Evolutionary conservation across 2,888 invertebrate genomes (phyloP).

Genomic region (Cyclophora punctaria): DNA sequence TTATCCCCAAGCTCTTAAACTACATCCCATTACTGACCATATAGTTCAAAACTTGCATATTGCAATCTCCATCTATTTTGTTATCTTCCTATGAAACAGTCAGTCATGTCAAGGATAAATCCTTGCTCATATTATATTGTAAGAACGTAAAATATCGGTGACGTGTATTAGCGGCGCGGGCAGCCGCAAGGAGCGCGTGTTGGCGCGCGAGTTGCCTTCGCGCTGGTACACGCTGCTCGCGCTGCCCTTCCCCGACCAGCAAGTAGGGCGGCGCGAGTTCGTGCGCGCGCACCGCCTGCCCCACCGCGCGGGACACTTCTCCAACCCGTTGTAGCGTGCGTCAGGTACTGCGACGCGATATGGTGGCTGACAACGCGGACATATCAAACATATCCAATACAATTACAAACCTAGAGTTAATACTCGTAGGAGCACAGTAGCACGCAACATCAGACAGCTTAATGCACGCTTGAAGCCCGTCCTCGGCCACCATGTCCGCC

Average conservation of each 20-base stretch:
- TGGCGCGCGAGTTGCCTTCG: conserved; percentile 80
- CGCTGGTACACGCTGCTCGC: conserved; percentile 93
- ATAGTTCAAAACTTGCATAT: too few relatives aligned
- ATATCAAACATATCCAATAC: too few relatives aligned
- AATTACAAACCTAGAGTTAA: too few relatives aligned
- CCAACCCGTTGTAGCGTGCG: conserved; percentile 83
- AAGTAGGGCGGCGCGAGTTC: conserved; percentile 89
- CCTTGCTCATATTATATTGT: conserved; percentile 11
- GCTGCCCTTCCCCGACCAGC: conserved; percentile 94
- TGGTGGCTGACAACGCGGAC: conserved; percentile 44
- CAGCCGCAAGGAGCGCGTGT: conserved; percentile 46
- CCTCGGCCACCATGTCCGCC: conserved; percentile 21
- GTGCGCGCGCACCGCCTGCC: conserved; percentile 81
- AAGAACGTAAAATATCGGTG: not conserved
- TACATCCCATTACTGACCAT: too few relatives aligned
- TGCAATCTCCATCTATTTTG: too few relatives aligned
- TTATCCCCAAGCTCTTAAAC: too few relatives aligned
- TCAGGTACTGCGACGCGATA: conserved; percentile 59
- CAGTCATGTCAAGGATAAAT: too few relatives aligned
- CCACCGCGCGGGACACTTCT: conserved; percentile 90
- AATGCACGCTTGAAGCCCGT: conserved; percentile 10
- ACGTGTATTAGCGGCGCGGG: conserved; percentile 35
- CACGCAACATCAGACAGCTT: conserved; percentile 12
- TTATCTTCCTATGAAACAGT: too few relatives aligned
- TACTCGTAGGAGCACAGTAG: not conserved